A percentile compares a stretch with the other conserved stretches of the same genome.
Evolutionary conservation across 2,113 vertebrate species (phyloP).

Genomic region (Spea multiplicata): DNA sequence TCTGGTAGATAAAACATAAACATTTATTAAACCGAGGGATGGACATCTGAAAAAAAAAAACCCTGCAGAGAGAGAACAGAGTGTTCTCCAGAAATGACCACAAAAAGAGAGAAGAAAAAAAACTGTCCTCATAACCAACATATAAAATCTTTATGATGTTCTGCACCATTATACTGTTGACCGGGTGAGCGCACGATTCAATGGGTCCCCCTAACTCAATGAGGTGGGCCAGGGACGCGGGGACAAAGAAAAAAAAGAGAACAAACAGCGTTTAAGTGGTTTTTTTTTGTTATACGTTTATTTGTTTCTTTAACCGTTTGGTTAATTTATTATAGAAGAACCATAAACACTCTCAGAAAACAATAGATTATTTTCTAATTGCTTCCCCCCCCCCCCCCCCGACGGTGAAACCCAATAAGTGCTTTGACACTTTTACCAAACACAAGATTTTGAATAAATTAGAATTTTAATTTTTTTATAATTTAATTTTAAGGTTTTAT

Average conservation of each 20-base stretch:
- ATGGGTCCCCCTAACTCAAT: not conserved
- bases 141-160: slow-evolving; percentile 21
- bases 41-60: slow-evolving; percentile 2
- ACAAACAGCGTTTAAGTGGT: slow-evolving; percentile 35
- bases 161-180: slow-evolving; percentile 15
- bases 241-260: slow-evolving; percentile 21
- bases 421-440: no score
- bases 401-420: no score
- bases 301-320: not conserved
- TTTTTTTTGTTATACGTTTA: not conserved
- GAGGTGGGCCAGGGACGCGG: slow-evolving; percentile 31
- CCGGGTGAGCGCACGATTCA: slow-evolving; percentile 13
- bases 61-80: slow-evolving; percentile 19
- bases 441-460: no score
- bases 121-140: not conserved
- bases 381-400: no score
- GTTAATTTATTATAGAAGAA: slow-evolving; percentile 16
- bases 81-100: slow-evolving; percentile 12
- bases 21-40: slow-evolving; percentile 20
- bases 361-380: no score
- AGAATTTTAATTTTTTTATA: no score
- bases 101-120: not conserved
- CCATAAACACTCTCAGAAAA: no score
- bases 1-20: slow-evolving; percentile 17
- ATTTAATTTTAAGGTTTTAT: no score